phyloP scores from a whole-genome alignment of 2,888 invertebrate species.

The Plebejus anna region DNA sequence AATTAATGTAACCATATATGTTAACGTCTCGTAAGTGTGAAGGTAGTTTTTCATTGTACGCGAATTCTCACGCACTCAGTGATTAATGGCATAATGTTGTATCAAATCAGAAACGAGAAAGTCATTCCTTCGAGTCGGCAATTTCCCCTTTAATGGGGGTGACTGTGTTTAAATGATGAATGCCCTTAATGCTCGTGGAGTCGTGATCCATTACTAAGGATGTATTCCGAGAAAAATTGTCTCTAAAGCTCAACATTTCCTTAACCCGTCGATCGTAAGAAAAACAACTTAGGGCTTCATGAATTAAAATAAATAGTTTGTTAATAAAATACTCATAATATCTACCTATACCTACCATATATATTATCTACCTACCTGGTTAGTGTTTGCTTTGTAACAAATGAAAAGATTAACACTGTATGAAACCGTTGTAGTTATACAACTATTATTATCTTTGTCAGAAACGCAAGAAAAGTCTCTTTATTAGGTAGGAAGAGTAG shows the following conservation, averaged over 20 bases:
- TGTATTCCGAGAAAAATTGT: neutral
- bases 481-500: too few species aligned
- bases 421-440: too few species aligned
- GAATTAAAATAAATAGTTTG: neutral
- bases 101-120: constrained; percentile 27
- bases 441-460: too few species aligned
- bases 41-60: constrained; percentile 22
- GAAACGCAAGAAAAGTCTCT: too few species aligned
- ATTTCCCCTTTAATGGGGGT: constrained; percentile 27
- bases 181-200: neutral
- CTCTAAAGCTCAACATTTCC: neutral
- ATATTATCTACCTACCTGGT: too few species aligned
- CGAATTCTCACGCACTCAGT: constrained; percentile 23
- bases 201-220: constrained; percentile 2
- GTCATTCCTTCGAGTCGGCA: constrained; percentile 23
- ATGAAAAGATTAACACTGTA: too few species aligned
- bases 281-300: too few species aligned
- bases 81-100: constrained; percentile 23
- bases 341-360: too few species aligned
- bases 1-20: constrained; percentile 22
- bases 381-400: too few species aligned
- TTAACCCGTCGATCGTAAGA: too few species aligned
- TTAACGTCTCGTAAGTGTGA: constrained; percentile 13
- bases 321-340: too few species aligned
- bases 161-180: constrained; percentile 21